Percentiles rank a stretch among this genome's conserved stretches.
These are phyloP conservation scores for Cataglyphis cursor DNA, from an alignment of 2,888 invertebrate genomes.

Conservation along the genomic window DNA sequence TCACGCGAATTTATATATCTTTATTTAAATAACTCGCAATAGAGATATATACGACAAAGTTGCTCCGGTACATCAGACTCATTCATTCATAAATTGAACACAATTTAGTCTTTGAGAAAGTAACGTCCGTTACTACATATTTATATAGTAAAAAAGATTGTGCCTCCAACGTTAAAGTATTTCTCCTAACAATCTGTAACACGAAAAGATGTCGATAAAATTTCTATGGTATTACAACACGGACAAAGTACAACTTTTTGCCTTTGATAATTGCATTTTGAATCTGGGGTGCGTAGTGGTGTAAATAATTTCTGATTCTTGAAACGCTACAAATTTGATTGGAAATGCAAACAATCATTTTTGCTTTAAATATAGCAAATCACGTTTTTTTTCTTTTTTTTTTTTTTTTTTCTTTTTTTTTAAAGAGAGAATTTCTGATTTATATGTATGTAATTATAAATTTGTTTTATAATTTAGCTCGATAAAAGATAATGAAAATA, in stretches of 20 bases:
- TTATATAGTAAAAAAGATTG: slow-evolving; percentile 11
- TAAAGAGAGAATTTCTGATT: slow-evolving; percentile 27
- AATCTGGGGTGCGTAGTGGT: background rate
- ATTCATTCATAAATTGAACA: slow-evolving; percentile 68
- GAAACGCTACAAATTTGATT: background rate
- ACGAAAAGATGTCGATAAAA: background rate
- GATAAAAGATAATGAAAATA: background rate
- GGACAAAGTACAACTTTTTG: background rate
- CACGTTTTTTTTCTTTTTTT: background rate
- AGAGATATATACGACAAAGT: slow-evolving; percentile 30
- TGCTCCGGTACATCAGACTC: slow-evolving; percentile 55
- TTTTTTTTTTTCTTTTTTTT: background rate
- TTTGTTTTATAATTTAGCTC: background rate
- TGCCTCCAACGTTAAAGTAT: background rate
- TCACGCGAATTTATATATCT: slow-evolving; percentile 13
- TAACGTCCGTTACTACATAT: background rate
- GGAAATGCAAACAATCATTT: background rate
- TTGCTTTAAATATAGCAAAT: background rate
- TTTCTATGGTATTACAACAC: background rate
- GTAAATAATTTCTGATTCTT: background rate
- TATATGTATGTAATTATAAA: slow-evolving; percentile 9
- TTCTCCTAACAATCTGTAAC: background rate
- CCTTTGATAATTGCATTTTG: background rate
- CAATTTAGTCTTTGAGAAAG: slow-evolving; percentile 66
- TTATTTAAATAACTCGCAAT: slow-evolving; percentile 10